phyloP scores from a whole-genome alignment of 2,113 vertebrate species.

The Harpagus bidentatus region DNA sequence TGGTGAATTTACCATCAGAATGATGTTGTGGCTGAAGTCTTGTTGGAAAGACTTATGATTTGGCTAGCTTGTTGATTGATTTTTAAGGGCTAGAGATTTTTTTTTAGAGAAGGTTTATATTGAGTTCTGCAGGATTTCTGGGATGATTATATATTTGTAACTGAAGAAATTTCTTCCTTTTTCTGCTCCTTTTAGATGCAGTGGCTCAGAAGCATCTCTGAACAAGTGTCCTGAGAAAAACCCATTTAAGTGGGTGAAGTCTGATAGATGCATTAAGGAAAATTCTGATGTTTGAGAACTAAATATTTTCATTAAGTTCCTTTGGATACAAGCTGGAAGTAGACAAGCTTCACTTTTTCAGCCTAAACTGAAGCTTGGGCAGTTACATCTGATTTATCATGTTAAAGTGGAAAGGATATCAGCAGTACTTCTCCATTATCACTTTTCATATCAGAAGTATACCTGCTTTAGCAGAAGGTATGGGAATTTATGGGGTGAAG shows the following conservation, averaged over 20 bases:
- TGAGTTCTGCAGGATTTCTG: neutral
- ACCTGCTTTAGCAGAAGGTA: neutral
- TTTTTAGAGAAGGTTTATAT: neutral
- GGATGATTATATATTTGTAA: neutral
- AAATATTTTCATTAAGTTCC: neutral
- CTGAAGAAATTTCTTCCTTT: neutral
- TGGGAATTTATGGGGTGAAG: neutral
- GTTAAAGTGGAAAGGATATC: neutral
- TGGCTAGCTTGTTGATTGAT: neutral
- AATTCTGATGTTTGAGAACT: neutral
- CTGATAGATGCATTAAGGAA: neutral
- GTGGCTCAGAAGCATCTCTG: neutral
- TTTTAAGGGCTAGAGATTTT: neutral
- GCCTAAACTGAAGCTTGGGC: neutral
- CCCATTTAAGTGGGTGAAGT: neutral
- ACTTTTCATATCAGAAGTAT: neutral
- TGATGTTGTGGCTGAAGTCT: neutral
- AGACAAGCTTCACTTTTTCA: neutral
- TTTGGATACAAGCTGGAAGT: neutral
- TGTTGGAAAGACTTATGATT: neutral
- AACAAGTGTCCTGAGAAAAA: neutral
- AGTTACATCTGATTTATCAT: neutral
- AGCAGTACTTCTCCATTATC: neutral
- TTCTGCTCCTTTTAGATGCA: neutral
- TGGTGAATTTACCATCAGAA: neutral